Evolutionary conservation across 2,797 vertebrate genomes (phyloP).

Genomic region (Linurgus olivaceus): DNA sequence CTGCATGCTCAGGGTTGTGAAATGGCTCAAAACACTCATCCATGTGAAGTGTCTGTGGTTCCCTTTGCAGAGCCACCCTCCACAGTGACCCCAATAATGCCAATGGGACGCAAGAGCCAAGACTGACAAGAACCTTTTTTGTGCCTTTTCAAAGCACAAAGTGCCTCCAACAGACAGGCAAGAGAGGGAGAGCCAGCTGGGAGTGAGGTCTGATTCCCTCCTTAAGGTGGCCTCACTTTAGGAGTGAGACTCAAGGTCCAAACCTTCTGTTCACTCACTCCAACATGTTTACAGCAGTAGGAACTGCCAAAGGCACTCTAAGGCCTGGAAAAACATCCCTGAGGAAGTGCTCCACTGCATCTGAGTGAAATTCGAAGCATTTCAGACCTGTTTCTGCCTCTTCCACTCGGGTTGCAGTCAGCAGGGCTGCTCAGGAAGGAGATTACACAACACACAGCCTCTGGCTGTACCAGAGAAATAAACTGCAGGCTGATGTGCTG

Average conservation of each 20-base stretch:
- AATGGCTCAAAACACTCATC: background rate
- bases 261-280: background rate
- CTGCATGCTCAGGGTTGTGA: background rate
- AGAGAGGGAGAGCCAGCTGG: background rate
- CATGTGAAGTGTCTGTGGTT: fast-evolving
- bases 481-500: slow-evolving; percentile 4
- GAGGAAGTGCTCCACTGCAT: background rate
- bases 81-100: background rate
- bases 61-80: background rate
- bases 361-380: background rate
- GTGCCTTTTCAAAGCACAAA: background rate
- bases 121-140: background rate
- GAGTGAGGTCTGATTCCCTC: background rate
- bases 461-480: background rate
- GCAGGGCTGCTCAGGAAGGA: background rate
- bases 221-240: background rate
- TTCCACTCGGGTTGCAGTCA: background rate
- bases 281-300: background rate
- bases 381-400: background rate
- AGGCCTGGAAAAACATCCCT: slow-evolving; percentile 11
- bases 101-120: background rate
- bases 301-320: background rate
- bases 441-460: background rate
- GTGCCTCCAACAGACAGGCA: background rate
- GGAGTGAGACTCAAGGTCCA: background rate